Percentiles rank a stretch among this genome's conserved stretches.
These are phyloP conservation scores for Acanthosepion lycidas DNA, from an alignment of 2,888 invertebrate genomes.

Conservation along the genomic window DNA sequence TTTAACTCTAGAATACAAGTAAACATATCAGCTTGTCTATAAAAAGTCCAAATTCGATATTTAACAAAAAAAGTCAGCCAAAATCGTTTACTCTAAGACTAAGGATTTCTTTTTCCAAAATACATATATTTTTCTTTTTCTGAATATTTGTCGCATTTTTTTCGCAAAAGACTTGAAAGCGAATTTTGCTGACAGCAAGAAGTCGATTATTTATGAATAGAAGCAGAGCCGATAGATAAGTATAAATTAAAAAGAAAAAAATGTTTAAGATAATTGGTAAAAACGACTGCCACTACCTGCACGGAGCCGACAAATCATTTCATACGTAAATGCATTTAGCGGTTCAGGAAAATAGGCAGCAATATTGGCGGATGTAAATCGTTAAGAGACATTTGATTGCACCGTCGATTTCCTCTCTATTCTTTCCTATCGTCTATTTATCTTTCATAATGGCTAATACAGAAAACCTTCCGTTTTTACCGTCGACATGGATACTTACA, in stretches of 20 bases:
- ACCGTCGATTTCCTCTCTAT: neutral
- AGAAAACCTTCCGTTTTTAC: neutral
- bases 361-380: neutral
- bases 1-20: no score
- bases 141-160: no score
- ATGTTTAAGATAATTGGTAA: neutral
- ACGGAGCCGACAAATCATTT: neutral
- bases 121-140: no score
- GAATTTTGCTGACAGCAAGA: neutral
- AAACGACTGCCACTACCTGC: neutral
- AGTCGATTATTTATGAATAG: neutral
- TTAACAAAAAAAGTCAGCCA: no score
- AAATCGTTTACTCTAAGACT: no score
- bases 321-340: slow-evolving; percentile 8
- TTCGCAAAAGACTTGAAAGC: neutral
- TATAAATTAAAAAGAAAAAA: neutral
- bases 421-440: neutral
- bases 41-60: no score
- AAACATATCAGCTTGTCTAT: no score
- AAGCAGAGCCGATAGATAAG: neutral
- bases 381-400: slow-evolving; percentile 1
- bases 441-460: slow-evolving; percentile 33
- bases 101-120: no score
- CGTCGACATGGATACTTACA: neutral
- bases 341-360: neutral